Conservation (phyloP, 1,140 invertebrate genomes). For the Rhagoletis zephyria region DNA sequence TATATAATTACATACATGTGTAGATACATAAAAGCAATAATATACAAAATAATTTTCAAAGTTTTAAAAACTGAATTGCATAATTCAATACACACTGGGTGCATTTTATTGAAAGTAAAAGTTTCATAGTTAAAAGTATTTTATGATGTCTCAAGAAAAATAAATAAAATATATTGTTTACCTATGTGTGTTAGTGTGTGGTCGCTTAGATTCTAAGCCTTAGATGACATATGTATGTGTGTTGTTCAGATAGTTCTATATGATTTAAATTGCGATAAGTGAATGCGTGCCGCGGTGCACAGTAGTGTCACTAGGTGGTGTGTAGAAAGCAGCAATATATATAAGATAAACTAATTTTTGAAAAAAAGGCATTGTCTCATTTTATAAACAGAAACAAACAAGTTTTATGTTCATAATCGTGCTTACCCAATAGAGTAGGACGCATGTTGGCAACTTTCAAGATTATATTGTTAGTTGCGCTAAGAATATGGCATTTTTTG, state of each 20-base stretch:
- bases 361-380: neutral
- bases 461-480: neutral
- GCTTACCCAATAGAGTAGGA: neutral
- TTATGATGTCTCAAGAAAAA: neutral
- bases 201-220: neutral
- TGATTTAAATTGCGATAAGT: neutral
- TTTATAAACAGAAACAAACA: neutral
- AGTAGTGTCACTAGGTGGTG: neutral
- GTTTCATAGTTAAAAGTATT: neutral
- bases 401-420: neutral
- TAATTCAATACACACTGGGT: neutral
- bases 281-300: neutral
- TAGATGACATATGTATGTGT: neutral
- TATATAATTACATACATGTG: neutral
- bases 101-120: neutral
- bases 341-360: neutral
- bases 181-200: neutral
- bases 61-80: constrained; percentile 43
- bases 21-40: neutral
- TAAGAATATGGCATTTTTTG: constrained; percentile 24
- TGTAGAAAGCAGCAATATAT: neutral
- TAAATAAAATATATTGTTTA: neutral
- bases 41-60: neutral
- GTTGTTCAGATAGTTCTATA: neutral
- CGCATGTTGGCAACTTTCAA: neutral